Base-by-base conservation (phyloP, 2,888 invertebrate species). In the Ornithoptera alexandrae region DNA sequence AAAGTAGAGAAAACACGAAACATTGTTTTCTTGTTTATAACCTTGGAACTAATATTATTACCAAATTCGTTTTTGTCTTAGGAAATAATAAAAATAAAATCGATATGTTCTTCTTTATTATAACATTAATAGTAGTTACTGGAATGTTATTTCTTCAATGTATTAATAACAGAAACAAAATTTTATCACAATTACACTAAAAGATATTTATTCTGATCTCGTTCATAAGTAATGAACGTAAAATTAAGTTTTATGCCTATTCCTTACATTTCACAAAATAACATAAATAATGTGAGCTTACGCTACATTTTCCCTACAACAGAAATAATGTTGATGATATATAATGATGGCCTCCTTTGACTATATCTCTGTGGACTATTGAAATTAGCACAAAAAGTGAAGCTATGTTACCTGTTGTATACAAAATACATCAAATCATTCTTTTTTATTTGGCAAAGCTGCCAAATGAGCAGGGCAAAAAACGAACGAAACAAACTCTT, bases 181-280 rank as follows among this genome's bases (percentile, higher is more conserved):
- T 57, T 57, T 57, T 57, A 57, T 57, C n/a, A 57, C 20, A 20
- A 57, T 57, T 57, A 20, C 57, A 20, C 57, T 57, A 57, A 57
- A 57, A 57, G 20, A 57, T 20, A 10, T 57, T 56, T 7, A 57
- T 57, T 22, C 18, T 57, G 20, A 22, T 20, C 20, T 4, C 57
- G 57, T 57, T 22, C 57, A 57, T 57, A 18, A 57, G 22, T 20
- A 57, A 57, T 57, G 57, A 57, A 20, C 57, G 57, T 6, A 57
- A 57, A 57, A 57, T 57, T 57, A 57, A 20, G 57, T 20, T 57
- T 57, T 57, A 57, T 57, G 57, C n/a, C 30, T 57, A 57, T 22
- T 8, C 20, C 10, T 57, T 57, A n/a, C 20, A 57, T 50, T 50
- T 15, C 50, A 15, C 18, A 20, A 57, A 57, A 57, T 57, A 57